Evolutionary conservation across 2,888 invertebrate species (phyloP).

Genomic region (Aethes cnicana): DNA sequence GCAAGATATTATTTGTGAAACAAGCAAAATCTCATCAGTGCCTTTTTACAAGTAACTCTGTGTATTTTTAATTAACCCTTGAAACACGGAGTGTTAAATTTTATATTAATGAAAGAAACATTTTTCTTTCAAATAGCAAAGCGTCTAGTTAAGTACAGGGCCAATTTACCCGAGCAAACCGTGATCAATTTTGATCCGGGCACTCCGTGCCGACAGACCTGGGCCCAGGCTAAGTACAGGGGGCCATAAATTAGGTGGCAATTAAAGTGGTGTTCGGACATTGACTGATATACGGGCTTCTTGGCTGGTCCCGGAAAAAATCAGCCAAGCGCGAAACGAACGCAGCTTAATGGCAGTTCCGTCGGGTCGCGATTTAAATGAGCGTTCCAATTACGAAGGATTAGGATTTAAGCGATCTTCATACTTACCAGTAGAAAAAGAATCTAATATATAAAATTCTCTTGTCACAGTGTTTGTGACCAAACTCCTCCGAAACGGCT

Average conservation of each 20-base stretch:
- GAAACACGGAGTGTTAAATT: background rate
- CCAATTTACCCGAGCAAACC: too few relatives aligned
- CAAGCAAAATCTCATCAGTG: background rate
- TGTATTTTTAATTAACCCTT: background rate
- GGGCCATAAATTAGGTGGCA: slow-evolving; percentile 67
- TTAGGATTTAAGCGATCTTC: background rate
- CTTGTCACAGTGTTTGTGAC: too few relatives aligned
- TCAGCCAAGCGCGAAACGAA: slow-evolving; percentile 38
- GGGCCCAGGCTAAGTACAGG: slow-evolving; percentile 34
- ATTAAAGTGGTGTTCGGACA: slow-evolving; percentile 72
- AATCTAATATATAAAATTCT: too few relatives aligned
- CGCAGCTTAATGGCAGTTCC: slow-evolving; percentile 17
- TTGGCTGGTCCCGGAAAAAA: slow-evolving; percentile 62
- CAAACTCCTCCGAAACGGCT: too few relatives aligned
- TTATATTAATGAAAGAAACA: too few relatives aligned
- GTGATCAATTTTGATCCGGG: too few relatives aligned
- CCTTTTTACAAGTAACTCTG: background rate
- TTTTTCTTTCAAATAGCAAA: too few relatives aligned
- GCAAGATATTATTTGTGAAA: background rate
- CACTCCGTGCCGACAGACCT: slow-evolving; percentile 6
- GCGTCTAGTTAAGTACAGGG: too few relatives aligned
- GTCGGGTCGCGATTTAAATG: background rate
- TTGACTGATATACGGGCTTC: slow-evolving; percentile 76
- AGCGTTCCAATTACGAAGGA: background rate
- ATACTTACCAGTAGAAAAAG: too few relatives aligned